A percentile compares a stretch with the other conserved stretches of the same genome.
Conservation (phyloP, 2,888 invertebrate genomes). For the Resseliella maxima region DNA sequence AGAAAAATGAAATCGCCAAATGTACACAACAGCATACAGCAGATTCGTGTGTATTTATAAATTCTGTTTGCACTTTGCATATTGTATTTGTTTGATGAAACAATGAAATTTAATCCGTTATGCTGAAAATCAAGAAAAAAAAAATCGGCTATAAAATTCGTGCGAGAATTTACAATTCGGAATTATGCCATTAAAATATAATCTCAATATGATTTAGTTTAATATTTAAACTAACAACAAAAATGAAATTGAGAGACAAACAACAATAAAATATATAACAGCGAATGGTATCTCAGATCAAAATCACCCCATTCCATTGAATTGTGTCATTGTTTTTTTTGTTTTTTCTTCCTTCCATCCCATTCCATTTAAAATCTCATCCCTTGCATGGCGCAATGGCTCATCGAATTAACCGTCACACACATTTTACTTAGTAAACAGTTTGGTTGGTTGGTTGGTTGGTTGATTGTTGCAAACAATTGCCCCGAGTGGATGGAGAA, state of each 20-base stretch:
- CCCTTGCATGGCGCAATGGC: too few relatives aligned
- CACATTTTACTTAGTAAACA: slow-evolving; percentile 28
- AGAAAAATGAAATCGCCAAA: background rate
- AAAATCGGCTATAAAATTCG: background rate
- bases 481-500: background rate
- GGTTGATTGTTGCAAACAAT: background rate
- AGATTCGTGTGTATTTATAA: too few relatives aligned
- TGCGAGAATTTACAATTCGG: background rate
- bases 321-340: too few relatives aligned
- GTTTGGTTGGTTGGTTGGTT: background rate
- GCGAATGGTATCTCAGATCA: background rate
- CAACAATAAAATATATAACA: background rate
- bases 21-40: too few relatives aligned
- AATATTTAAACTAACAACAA: background rate
- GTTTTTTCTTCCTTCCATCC: background rate
- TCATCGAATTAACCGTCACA: background rate
- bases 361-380: background rate
- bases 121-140: background rate
- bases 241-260: background rate
- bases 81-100: background rate
- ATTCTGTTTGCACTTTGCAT: too few relatives aligned
- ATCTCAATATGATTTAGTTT: background rate
- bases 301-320: background rate
- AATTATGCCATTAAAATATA: slow-evolving; percentile 4
- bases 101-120: background rate